A percentile compares a stretch with the other conserved stretches of the same genome.
These are phyloP conservation scores for Akabosia matsudoensis DNA, from an alignment of 1,140 invertebrate genomes.

Conservation along the genomic window DNA sequence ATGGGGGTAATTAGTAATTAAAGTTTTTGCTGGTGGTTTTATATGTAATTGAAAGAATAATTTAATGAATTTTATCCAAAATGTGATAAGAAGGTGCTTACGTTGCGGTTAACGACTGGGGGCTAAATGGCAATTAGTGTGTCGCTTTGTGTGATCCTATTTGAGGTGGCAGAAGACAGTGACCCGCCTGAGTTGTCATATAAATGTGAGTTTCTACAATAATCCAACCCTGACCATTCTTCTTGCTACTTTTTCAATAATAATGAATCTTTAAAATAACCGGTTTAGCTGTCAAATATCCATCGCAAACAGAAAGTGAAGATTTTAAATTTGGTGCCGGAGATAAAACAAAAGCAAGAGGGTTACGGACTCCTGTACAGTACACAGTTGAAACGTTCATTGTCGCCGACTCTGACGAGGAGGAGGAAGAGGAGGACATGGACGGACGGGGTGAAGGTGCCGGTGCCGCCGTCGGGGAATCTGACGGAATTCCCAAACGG, in stretches of 20 bases:
- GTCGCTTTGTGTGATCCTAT: conserved; percentile 47
- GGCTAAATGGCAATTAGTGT: conserved; percentile 47
- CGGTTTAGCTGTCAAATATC: not conserved
- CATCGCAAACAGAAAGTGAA: not conserved
- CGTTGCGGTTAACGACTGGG: no score
- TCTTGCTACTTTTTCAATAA: not conserved
- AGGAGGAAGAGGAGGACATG: not conserved
- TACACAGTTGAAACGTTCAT: conserved; percentile 37
- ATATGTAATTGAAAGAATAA: no score
- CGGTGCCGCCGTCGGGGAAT: not conserved
- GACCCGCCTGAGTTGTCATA: conserved; percentile 42
- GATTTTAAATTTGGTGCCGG: conserved; percentile 22
- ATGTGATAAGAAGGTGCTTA: no score
- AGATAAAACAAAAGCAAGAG: conserved; percentile 26
- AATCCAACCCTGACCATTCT: not conserved
- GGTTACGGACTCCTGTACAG: conserved; percentile 14
- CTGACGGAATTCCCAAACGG: conserved; percentile 37
- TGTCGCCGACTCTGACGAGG: no score
- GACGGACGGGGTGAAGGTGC: not conserved
- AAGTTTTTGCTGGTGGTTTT: no score
- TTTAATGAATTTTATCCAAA: no score
- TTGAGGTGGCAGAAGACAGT: conserved; percentile 48
- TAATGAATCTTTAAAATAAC: not conserved
- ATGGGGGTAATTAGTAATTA: no score
- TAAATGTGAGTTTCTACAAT: not conserved